A percentile compares a stretch with the other conserved stretches of the same genome.
These are phyloP conservation scores for Enteromius viviparus DNA, from an alignment of 2,797 vertebrate genomes.

Conservation along the genomic window DNA sequence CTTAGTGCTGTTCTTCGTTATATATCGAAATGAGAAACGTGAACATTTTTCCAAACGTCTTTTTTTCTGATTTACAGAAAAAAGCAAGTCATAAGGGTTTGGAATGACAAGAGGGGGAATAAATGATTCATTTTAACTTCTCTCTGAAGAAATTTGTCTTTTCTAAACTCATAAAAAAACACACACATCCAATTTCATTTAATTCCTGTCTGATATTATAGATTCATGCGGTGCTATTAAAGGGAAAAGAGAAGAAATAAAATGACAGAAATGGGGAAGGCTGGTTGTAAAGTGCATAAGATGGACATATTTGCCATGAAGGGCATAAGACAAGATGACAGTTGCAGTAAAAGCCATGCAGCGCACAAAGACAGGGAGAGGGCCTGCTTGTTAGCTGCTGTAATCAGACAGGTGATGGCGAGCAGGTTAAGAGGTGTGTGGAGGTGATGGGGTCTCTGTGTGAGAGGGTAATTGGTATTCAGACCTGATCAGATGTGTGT, in stretches of 20 bases:
- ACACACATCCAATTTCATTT: neutral
- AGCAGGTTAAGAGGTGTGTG: constrained; percentile 41
- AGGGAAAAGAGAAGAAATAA: constrained; percentile 8
- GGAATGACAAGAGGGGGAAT: neutral
- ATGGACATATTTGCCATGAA: constrained; percentile 13
- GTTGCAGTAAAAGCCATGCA: constrained; percentile 2
- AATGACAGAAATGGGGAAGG: constrained; percentile 10
- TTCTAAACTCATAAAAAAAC: neutral
- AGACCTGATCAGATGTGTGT: constrained; percentile 64
- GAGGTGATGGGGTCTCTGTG: constrained; percentile 48
- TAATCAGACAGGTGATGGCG: constrained; percentile 43
- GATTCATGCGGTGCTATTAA: constrained; percentile 20
- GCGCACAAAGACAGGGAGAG: neutral
- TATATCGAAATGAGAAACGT: neutral
- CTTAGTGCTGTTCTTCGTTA: no score
- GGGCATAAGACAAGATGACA: constrained; percentile 18
- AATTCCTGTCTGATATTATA: constrained; percentile 21
- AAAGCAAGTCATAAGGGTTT: neutral
- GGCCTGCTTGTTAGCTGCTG: constrained; percentile 47
- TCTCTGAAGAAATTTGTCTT: neutral
- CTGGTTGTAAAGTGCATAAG: constrained; percentile 18
- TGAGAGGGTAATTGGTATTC: constrained; percentile 66
- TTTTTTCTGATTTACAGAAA: neutral
- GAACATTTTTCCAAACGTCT: neutral
- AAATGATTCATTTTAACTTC: neutral